Evolutionary conservation across 2,888 invertebrate genomes (phyloP).

Genomic region (Druceiella hillmani): DNA sequence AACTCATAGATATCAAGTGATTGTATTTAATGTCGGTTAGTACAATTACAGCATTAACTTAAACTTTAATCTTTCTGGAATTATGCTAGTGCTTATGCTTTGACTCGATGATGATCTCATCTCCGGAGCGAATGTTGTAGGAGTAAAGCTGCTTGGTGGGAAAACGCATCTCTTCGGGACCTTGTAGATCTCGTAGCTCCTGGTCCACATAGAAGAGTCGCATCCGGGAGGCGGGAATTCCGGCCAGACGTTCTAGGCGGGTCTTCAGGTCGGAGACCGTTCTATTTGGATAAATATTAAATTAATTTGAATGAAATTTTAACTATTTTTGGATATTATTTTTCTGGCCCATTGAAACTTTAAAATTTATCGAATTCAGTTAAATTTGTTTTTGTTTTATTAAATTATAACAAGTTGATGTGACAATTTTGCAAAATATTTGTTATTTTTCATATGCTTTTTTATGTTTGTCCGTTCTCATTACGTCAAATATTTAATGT

Average conservation of each 20-base stretch:
- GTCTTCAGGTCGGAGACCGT: constrained; percentile 78
- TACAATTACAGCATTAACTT: not conserved
- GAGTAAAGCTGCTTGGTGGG: constrained; percentile 87
- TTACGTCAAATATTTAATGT: too few species aligned
- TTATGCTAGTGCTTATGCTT: constrained; percentile 53
- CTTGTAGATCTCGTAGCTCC: constrained; percentile 60
- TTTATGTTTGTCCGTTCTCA: too few species aligned
- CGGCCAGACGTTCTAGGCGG: constrained; percentile 73
- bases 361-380: too few species aligned
- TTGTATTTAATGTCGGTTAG: too few species aligned
- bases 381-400: too few species aligned
- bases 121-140: constrained; percentile 84
- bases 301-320: too few species aligned
- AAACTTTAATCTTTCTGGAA: not conserved
- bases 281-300: constrained; percentile 51
- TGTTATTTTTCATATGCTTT: too few species aligned
- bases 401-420: too few species aligned
- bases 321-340: too few species aligned
- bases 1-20: too few species aligned
- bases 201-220: constrained; percentile 86
- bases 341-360: too few species aligned
- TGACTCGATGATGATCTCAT: constrained; percentile 85
- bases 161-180: constrained; percentile 85
- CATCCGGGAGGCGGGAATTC: constrained; percentile 80
- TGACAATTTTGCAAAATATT: too few species aligned